These are phyloP conservation scores for Dolichallabes microphthalmus DNA, from an alignment of 2,113 vertebrate species.

Conservation along the genomic window DNA sequence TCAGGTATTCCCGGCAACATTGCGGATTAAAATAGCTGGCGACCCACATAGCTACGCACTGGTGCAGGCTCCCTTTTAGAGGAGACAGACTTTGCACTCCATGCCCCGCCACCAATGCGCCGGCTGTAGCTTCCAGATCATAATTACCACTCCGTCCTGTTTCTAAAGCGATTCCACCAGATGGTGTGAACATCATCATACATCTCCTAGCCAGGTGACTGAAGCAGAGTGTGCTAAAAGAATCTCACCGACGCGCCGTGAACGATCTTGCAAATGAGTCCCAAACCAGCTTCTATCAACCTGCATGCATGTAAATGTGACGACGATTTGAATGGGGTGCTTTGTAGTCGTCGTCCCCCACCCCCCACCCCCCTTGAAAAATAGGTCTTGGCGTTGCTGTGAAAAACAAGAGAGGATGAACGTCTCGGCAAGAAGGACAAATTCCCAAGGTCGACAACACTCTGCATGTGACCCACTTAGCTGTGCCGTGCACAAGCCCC, in stretches of 20 bases:
- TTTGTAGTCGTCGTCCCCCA: neutral
- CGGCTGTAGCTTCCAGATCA: constrained; percentile 34
- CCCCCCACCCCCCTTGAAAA: neutral
- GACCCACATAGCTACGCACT: constrained; percentile 69
- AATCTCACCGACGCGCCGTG: constrained; percentile 1
- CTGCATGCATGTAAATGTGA: constrained; percentile 26
- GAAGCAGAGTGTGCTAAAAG: constrained; percentile 24
- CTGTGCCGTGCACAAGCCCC: constrained; percentile 46
- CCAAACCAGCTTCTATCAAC: neutral
- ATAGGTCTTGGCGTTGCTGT: constrained; percentile 11
- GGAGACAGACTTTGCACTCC: constrained; percentile 42
- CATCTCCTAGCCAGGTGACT: constrained; percentile 32
- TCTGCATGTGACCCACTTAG: constrained; percentile 70
- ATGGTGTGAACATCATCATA: constrained; percentile 39
- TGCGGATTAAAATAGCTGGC: constrained; percentile 74
- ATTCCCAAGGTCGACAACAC: constrained; percentile 67
- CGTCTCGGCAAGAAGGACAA: constrained; percentile 61
- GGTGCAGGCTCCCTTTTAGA: constrained; percentile 37
- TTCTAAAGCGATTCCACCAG: constrained; percentile 30
- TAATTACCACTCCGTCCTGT: constrained; percentile 39
- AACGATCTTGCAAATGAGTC: constrained; percentile 28
- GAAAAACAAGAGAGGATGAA: constrained; percentile 58
- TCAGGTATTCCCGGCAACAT: constrained; percentile 68
- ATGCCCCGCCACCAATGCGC: constrained; percentile 20
- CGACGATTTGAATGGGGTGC: constrained; percentile 1